Percentiles rank a stretch among this genome's conserved stretches.
These are phyloP conservation scores for Centroberyx gerrardi DNA, from an alignment of 2,797 vertebrate species.

Conservation along the genomic window DNA sequence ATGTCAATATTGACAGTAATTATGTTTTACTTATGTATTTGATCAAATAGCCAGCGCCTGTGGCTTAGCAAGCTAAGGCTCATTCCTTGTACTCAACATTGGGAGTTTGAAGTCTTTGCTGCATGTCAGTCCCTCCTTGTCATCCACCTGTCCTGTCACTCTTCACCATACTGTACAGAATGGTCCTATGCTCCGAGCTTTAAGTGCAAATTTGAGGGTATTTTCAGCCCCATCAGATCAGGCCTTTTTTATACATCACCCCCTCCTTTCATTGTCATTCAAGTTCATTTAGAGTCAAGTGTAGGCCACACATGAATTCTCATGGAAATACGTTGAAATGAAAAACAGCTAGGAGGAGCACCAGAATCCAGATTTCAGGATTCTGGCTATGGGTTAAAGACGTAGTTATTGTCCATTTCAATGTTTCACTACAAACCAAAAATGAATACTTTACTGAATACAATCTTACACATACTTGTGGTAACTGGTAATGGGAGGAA, in stretches of 20 bases:
- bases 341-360: too few species aligned
- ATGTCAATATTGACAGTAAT: constrained; percentile 35
- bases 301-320: too few species aligned
- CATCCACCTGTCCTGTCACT: constrained; percentile 53
- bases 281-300: too few species aligned
- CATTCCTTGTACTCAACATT: neutral
- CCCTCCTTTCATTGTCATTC: too few species aligned
- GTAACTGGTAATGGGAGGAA: too few species aligned
- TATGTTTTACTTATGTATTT: constrained; percentile 25
- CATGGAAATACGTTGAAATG: too few species aligned
- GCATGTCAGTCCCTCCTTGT: constrained; percentile 18
- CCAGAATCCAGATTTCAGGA: too few species aligned
- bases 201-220: constrained; percentile 3
- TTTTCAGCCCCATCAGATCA: neutral
- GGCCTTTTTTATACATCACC: neutral
- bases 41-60: constrained; percentile 14
- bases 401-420: too few species aligned
- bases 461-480: too few species aligned
- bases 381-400: too few species aligned
- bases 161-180: neutral
- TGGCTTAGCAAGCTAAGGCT: neutral
- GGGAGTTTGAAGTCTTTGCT: neutral
- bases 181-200: neutral
- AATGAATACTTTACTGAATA: too few species aligned
- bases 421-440: too few species aligned